phyloP scores from a whole-genome alignment of 2,888 invertebrate species.

The Drosophila nr. medialis region DNA sequence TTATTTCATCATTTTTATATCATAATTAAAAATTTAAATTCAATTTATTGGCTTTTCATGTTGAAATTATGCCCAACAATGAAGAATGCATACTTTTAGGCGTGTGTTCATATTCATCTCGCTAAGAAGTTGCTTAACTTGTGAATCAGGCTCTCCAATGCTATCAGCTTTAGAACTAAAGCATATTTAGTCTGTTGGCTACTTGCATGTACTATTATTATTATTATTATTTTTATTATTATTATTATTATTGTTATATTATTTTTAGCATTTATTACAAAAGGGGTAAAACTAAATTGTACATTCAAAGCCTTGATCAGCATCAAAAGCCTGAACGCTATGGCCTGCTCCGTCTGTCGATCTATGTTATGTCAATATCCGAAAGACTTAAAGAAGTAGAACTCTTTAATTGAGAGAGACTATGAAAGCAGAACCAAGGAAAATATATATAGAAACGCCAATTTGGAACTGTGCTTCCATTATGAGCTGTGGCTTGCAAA shows the following conservation, averaged over 20 bases:
- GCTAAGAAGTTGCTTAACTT: background rate
- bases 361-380: background rate
- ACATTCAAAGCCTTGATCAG: background rate
- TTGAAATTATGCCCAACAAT: background rate
- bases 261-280: background rate
- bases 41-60: background rate
- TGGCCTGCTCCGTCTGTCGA: background rate
- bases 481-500: background rate
- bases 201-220: background rate
- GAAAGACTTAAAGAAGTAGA: background rate
- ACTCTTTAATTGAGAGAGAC: background rate
- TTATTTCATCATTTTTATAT: background rate
- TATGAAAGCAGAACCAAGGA: background rate
- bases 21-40: background rate
- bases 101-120: background rate
- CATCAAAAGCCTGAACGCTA: background rate
- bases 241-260: too few species aligned
- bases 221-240: too few species aligned
- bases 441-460: background rate
- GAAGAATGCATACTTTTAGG: background rate
- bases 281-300: background rate
- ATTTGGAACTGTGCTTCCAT: background rate
- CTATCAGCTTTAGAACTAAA: background rate
- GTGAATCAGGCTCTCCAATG: background rate
- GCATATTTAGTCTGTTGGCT: background rate